Base-by-base conservation (phyloP, 2,113 vertebrate species). In the Daphoenositta chrysoptera region DNA sequence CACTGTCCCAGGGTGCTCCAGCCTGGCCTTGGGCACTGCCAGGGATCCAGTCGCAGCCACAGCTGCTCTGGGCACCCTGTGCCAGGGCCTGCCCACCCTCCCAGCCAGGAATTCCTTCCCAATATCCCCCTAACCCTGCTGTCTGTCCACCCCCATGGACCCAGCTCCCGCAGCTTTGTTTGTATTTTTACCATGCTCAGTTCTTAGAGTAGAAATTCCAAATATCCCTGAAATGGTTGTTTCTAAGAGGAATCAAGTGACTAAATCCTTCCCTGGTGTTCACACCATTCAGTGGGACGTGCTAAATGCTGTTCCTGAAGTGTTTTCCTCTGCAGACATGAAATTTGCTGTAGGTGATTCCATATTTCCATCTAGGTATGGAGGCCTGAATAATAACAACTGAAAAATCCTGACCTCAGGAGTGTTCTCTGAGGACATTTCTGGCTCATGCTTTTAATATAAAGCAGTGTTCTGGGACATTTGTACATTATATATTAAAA, bases 401-500 rank as follows among this genome's bases (percentile, higher is more conserved):
- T 92, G 82, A 90, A 78, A 94, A 96, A 75, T 37, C 73, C 83
- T 96, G 96, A 95, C 89, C 93, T 80, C 80, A 71, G 90, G 77
- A 95, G 89, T 89, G 83, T 92, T 97, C 96, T 91, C 91, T 40
- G 35, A 94, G 91, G 96, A 90, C 83, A 19, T 85, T 94, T 89
- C 91, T 94, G 93, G 94, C 95, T 95, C 80, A 86, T 51, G 82
- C 82, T 92, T 94, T 96, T 86, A 95, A 94, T 96, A 83, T 87
- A 95, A 90, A 92, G 94, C 93, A 86, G 87, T 27, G 75, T 91
- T 97, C 75, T 72, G 89, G 93, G 95, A 92, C 87, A 54, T 94
- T 95, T 95, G 91, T 94, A 87, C 91, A 85, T 81, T 60, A 75
- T 57, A 93, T 97, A 97, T 97, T 97, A 96, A 97, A 97, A 96